These are phyloP conservation scores for Zosterops lateralis DNA, from an alignment of 2,113 vertebrate genomes.

Conservation along the genomic window DNA sequence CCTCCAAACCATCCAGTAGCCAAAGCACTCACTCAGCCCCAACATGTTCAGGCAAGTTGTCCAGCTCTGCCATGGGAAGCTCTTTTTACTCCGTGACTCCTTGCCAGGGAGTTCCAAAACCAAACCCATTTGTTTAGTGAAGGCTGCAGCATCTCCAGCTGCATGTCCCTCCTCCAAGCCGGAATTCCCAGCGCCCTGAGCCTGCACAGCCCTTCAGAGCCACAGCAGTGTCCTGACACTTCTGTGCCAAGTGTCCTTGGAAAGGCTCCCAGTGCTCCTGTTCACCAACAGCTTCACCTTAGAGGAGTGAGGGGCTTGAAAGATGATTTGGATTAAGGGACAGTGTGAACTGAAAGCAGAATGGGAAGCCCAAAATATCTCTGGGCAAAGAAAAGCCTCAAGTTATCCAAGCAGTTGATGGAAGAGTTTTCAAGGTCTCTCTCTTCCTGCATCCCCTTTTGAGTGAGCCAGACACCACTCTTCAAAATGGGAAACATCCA, in stretches of 20 bases:
- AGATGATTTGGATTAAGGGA: background rate
- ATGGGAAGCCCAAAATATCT: background rate
- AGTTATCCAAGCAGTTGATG: background rate
- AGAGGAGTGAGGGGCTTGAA: background rate
- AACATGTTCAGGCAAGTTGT: background rate
- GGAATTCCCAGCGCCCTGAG: accelerated
- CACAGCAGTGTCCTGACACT: background rate
- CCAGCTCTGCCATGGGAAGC: background rate
- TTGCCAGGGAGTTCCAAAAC: background rate
- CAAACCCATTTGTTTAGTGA: background rate
- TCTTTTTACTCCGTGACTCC: background rate
- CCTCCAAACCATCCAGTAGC: background rate
- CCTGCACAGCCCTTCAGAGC: background rate
- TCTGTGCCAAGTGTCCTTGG: background rate
- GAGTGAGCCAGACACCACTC: background rate
- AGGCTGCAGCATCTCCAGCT: background rate
- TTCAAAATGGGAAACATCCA: background rate
- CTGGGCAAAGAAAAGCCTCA: background rate
- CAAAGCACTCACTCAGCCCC: background rate
- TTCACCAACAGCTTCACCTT: background rate
- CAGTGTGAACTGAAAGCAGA: background rate
- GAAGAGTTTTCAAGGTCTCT: background rate
- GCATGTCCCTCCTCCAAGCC: accelerated
- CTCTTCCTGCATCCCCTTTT: background rate
- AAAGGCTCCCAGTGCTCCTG: background rate